Percentiles rank a stretch among this genome's conserved stretches.
Evolutionary conservation across 2,113 vertebrate genomes (phyloP).

Genomic region (Paramisgurnus dabryanus): DNA sequence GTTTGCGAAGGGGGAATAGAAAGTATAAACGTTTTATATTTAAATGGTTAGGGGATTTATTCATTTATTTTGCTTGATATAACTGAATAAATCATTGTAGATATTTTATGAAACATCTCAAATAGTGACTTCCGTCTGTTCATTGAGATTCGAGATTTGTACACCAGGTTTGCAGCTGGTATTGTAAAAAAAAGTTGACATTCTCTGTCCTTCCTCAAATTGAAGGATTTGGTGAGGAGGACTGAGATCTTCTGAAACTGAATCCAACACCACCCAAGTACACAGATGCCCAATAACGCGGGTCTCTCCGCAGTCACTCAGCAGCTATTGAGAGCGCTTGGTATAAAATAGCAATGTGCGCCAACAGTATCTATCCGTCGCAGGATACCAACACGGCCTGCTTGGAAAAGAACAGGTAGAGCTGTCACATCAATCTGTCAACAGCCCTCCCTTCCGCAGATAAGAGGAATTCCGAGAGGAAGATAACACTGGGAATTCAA

Average conservation of each 20-base stretch:
- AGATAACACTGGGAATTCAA: constrained; percentile 78
- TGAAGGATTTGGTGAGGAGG: constrained; percentile 31
- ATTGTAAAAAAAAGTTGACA: constrained; percentile 17
- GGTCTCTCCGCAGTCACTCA: constrained; percentile 80
- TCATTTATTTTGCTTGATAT: not conserved
- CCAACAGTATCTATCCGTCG: constrained; percentile 80
- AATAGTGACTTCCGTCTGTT: too few species aligned
- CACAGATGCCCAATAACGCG: constrained; percentile 76
- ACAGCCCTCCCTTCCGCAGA: constrained; percentile 73
- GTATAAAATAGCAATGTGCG: constrained; percentile 75
- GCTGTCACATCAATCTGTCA: constrained; percentile 82
- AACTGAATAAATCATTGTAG: not conserved
- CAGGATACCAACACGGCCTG: constrained; percentile 76
- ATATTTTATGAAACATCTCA: not conserved
- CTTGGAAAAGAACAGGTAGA: constrained; percentile 77
- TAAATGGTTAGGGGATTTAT: too few species aligned
- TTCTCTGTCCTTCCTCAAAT: constrained; percentile 45
- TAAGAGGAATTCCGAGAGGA: constrained; percentile 80
- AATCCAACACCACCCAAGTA: constrained; percentile 78
- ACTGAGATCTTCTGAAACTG: constrained; percentile 74
- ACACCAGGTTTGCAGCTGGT: not conserved
- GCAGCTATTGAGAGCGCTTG: constrained; percentile 83
- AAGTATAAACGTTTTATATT: not conserved
- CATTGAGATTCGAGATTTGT: not conserved
- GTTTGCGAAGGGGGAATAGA: constrained; percentile 27